phyloP scores from a whole-genome alignment of 1,140 invertebrate species.

The Hermatobates lingyangjiaoensis region DNA sequence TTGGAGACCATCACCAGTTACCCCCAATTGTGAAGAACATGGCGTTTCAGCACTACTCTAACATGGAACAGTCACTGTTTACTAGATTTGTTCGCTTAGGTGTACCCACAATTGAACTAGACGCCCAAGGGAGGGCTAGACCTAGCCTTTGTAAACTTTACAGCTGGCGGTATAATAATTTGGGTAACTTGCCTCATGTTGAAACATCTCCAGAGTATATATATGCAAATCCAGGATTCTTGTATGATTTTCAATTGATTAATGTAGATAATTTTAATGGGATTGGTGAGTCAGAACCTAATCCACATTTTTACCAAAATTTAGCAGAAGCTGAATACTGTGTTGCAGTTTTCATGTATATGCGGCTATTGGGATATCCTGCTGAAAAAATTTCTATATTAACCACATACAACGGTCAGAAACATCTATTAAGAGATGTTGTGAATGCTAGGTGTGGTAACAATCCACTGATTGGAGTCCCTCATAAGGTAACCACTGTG shows the following conservation, averaged over 20 bases:
- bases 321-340: slow-evolving; percentile 97
- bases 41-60: slow-evolving; percentile 99
- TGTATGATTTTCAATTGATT: slow-evolving; percentile 86
- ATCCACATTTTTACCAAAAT: slow-evolving; percentile 98
- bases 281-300: slow-evolving; percentile 90
- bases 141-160: slow-evolving; percentile 86
- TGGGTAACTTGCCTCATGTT: slow-evolving; percentile 84
- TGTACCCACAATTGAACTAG: slow-evolving; percentile 90
- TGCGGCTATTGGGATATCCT: slow-evolving; percentile 92
- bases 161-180: slow-evolving; percentile 92
- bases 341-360: slow-evolving; percentile 96
- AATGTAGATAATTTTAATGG: slow-evolving; percentile 96
- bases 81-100: slow-evolving; percentile 87
- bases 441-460: slow-evolving; percentile 83
- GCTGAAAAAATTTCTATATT: slow-evolving; percentile 94
- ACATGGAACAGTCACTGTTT: slow-evolving; percentile 99
- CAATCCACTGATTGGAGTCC: slow-evolving; percentile 91
- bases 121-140: slow-evolving; percentile 89
- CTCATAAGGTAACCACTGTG: slow-evolving; percentile 78
- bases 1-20: slow-evolving; percentile 97
- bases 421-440: slow-evolving; percentile 90
- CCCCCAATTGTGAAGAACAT: slow-evolving; percentile 99
- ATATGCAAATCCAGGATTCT: slow-evolving; percentile 78
- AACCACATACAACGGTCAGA: slow-evolving; percentile 99
- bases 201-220: slow-evolving; percentile 62